phyloP scores from a whole-genome alignment of 2,888 invertebrate genomes.

The Amblyjoppa fuscipennis region DNA sequence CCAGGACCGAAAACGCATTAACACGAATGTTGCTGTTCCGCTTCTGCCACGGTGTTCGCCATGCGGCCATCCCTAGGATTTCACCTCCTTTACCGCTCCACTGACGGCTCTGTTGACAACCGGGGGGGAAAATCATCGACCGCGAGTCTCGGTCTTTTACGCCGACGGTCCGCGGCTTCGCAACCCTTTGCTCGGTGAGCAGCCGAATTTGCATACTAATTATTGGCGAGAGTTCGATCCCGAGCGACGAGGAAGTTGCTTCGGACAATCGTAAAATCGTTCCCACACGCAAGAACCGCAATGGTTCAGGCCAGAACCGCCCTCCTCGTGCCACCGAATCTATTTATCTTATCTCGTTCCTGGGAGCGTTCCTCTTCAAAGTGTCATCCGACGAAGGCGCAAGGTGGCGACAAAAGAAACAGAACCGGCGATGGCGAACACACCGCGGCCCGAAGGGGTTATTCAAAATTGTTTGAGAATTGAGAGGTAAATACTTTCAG shows the following conservation, averaged over 20 bases:
- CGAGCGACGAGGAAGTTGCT: conserved; percentile 47
- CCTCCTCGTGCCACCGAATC: conserved; percentile 54
- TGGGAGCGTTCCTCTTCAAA: conserved; percentile 59
- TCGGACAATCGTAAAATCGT: conserved; percentile 53
- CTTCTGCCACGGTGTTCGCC: conserved; percentile 62
- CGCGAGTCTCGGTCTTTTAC: neutral
- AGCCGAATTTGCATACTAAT: conserved; percentile 77
- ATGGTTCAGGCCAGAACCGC: conserved; percentile 21
- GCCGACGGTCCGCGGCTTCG: neutral
- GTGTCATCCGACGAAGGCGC: conserved; percentile 42
- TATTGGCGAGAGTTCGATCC: conserved; percentile 68
- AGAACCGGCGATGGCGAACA: conserved; percentile 33
- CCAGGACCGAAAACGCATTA: conserved; percentile 77
- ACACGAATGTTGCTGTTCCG: conserved; percentile 67
- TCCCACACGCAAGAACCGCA: conserved; percentile 41
- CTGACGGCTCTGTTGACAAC: conserved; percentile 34
- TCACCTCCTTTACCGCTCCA: conserved; percentile 27
- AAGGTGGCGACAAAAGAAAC: neutral
- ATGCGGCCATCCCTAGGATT: conserved; percentile 51
- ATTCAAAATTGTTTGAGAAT: conserved; percentile 60
- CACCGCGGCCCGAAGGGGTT: conserved; percentile 21
- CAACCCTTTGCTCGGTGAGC: neutral
- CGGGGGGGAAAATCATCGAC: conserved; percentile 21
- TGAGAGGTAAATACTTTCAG: conserved; percentile 58
- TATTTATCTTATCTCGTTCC: conserved; percentile 65